Base-by-base conservation (phyloP, 1,140 invertebrate species). In the Onthophagus taurus region DNA sequence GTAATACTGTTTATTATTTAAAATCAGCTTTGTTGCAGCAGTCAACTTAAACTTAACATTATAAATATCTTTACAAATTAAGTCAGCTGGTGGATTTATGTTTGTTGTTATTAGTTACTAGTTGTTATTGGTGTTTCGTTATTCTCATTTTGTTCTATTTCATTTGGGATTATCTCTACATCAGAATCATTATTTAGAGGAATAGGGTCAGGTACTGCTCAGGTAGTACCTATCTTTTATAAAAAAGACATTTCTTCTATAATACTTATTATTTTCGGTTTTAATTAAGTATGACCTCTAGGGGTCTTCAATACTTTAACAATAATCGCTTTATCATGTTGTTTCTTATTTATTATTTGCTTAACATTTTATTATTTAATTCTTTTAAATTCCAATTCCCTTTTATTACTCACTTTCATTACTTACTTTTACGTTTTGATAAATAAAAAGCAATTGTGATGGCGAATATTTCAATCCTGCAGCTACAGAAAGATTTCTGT, bases 231-330 rank as follows among this genome's bases (percentile, higher is more conserved):
- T n/a, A 8, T 8, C 17, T 13, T 16, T 33, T 2, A 33, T 33
- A 14, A 33, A 2, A 16, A 16, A 14, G 13, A 16, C 13, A 16
- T 33, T 33, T 33, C 31, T 7, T 33, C 31, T 33, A 33, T 11
- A 33, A 12, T 16, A 13, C 13, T 33, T 33, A 33, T 16, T 16
- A 2, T 33, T 33, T 3, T 33, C 31, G 2, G 31, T 33, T 16
- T 33, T 33, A 3, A 33, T 16, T 33, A 16, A 33, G 14, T 14
- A 33, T 33, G 31, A 33, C 17, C 31, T n/a, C n/a, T 33, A 13
- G 31, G 2, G 13, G 31, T 13, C 2, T 16, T 33, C 17, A 33
- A 16, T 8, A 9, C 17, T 3, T 33, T 33, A 33, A 33, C n/a
- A 14, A 33, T 8, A 14, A 14, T 16, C 13, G 31, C 31, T 16